A percentile compares a stretch with the other conserved stretches of the same genome.
These are phyloP conservation scores for Montipora efflorescens DNA, from an alignment of 64 coral and sea anemone species.

Conservation along the genomic window DNA sequence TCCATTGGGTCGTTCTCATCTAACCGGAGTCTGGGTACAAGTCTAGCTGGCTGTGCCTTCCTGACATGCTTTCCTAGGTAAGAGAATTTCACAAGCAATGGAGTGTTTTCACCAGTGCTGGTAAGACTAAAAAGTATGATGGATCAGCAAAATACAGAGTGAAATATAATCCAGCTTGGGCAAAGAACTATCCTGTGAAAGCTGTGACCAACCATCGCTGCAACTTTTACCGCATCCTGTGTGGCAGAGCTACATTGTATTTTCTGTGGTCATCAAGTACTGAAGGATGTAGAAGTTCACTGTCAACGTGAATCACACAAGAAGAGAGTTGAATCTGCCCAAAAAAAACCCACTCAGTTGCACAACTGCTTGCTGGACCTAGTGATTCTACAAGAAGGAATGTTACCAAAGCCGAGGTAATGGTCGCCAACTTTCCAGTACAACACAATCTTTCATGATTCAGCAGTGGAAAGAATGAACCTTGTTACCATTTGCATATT, in stretches of 20 bases:
- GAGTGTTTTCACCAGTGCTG: not conserved
- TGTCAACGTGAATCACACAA: too few species aligned
- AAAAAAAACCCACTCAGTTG: too few species aligned
- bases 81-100: not conserved
- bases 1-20: not conserved
- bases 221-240: too few species aligned
- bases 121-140: not conserved
- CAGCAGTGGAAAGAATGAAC: slow-evolving; percentile 27
- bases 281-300: too few species aligned
- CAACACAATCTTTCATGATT: slow-evolving; percentile 62
- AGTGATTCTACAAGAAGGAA: not conserved
- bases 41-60: not conserved
- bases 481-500: slow-evolving; percentile 30
- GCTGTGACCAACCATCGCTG: too few species aligned
- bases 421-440: slow-evolving; percentile 48
- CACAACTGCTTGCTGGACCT: too few species aligned
- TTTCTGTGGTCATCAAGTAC: not conserved
- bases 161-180: too few species aligned
- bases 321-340: too few species aligned
- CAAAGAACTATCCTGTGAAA: too few species aligned
- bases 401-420: slow-evolving; percentile 56
- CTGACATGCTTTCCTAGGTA: not conserved
- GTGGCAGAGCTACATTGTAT: too few species aligned
- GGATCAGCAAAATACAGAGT: too few species aligned
- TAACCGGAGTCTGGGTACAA: not conserved